Conservation (phyloP, 2,888 invertebrate species). For the Eumacrocentrus americanus region DNA sequence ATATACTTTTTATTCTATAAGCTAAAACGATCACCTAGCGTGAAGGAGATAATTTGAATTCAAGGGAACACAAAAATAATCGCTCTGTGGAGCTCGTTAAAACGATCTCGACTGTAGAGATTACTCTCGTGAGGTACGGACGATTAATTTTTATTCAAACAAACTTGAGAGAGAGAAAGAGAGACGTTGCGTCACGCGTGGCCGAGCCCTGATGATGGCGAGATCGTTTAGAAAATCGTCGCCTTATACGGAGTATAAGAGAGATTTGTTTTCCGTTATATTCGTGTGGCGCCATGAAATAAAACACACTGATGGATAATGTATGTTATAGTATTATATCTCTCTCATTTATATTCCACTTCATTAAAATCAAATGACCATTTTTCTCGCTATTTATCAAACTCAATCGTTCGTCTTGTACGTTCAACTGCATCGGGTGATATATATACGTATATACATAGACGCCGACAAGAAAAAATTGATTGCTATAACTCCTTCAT, state of each 20-base stretch:
- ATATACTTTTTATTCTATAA: too few relatives aligned
- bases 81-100: slow-evolving; percentile 6
- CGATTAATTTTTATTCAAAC: slow-evolving; percentile 5
- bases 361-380: slow-evolving; percentile 1
- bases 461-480: slow-evolving; percentile 1
- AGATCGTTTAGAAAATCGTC: slow-evolving; percentile 18
- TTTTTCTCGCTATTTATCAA: slow-evolving; percentile 9
- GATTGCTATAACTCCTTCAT: neutral
- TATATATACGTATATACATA: neutral
- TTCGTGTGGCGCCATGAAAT: neutral
- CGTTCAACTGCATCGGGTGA: neutral
- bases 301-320: slow-evolving; percentile 6
- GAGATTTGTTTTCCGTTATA: slow-evolving; percentile 10
- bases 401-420: neutral
- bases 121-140: neutral
- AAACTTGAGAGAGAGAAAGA: neutral
- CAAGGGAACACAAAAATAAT: neutral
- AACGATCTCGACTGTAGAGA: neutral
- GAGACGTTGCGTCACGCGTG: slow-evolving; percentile 5
- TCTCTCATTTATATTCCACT: neutral
- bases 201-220: neutral
- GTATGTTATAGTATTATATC: neutral
- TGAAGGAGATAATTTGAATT: neutral
- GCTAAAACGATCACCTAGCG: too few relatives aligned
- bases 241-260: slow-evolving; percentile 13